phyloP scores from a whole-genome alignment of 2,888 invertebrate species.

The Drymonia ruficornis region DNA sequence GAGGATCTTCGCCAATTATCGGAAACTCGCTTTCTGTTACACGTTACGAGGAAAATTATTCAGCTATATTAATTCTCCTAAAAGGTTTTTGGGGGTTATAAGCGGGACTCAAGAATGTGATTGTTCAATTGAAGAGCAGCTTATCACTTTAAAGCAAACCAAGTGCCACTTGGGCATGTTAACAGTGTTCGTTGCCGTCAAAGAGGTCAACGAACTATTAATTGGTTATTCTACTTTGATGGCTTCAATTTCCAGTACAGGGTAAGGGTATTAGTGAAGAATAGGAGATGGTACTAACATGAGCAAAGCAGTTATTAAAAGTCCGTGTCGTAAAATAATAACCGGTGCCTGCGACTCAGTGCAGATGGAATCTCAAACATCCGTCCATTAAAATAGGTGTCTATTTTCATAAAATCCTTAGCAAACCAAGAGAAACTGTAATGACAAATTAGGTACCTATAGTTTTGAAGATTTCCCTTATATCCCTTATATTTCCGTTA shows the following conservation, averaged over 20 bases:
- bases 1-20: conserved; percentile 70
- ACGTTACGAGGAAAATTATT: conserved; percentile 64
- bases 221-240: conserved; percentile 30
- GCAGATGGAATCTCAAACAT: no score
- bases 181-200: conserved; percentile 40
- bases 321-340: no score
- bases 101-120: conserved; percentile 56
- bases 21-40: conserved; percentile 67
- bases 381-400: no score
- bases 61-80: conserved; percentile 65
- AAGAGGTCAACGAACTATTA: conserved; percentile 39
- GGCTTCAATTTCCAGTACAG: conserved; percentile 9
- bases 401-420: no score
- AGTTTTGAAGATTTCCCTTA: no score
- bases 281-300: neutral
- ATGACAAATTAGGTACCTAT: no score
- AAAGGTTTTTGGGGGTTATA: conserved; percentile 59
- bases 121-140: conserved; percentile 55
- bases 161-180: conserved; percentile 43
- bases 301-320: no score
- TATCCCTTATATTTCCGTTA: no score
- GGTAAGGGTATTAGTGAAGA: neutral
- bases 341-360: no score
- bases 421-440: no score
- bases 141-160: conserved; percentile 48